These are phyloP conservation scores for Drosophila bocki DNA, from an alignment of 1,140 invertebrate species.

Conservation along the genomic window DNA sequence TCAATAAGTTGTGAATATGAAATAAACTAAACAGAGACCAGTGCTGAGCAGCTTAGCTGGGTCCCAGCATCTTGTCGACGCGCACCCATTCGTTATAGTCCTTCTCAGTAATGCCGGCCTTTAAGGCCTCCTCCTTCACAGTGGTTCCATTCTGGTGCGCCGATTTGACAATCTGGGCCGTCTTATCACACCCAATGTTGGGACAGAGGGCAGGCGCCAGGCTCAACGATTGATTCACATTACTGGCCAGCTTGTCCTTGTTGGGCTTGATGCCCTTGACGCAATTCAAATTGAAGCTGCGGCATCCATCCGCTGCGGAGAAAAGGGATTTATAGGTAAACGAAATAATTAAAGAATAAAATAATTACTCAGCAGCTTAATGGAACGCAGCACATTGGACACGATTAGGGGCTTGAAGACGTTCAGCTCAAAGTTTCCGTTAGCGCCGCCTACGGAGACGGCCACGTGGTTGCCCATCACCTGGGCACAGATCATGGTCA, in stretches of 20 bases:
- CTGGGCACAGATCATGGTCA: slow-evolving; percentile 99
- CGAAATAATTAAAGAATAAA: not conserved
- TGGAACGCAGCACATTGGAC: slow-evolving; percentile 96
- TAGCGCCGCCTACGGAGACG: slow-evolving; percentile 95
- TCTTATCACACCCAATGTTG: slow-evolving; percentile 99
- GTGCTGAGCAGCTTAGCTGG: slow-evolving; percentile 87
- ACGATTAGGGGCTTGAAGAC: slow-evolving; percentile 99
- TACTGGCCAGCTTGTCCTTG: slow-evolving; percentile 90
- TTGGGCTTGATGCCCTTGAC: slow-evolving; percentile 96
- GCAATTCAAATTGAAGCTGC: slow-evolving; percentile 96
- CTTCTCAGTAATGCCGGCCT: slow-evolving; percentile 93
- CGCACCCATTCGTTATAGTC: slow-evolving; percentile 97
- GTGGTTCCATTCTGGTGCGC: slow-evolving; percentile 97
- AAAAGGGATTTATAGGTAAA: not conserved
- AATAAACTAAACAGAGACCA: slow-evolving; percentile 6
- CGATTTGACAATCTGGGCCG: slow-evolving; percentile 97
- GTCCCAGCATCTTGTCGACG: slow-evolving; percentile 97
- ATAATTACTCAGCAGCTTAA: slow-evolving; percentile 89
- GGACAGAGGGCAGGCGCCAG: slow-evolving; percentile 99
- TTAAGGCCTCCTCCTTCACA: slow-evolving; percentile 95
- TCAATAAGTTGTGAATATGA: not conserved
- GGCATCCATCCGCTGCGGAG: slow-evolving; percentile 88
- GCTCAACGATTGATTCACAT: slow-evolving; percentile 98
- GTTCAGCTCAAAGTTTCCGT: slow-evolving; percentile 99
- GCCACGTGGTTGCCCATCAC: slow-evolving; percentile 99